phyloP scores from a whole-genome alignment of 2,888 invertebrate species.

The Clusia tigrina region DNA sequence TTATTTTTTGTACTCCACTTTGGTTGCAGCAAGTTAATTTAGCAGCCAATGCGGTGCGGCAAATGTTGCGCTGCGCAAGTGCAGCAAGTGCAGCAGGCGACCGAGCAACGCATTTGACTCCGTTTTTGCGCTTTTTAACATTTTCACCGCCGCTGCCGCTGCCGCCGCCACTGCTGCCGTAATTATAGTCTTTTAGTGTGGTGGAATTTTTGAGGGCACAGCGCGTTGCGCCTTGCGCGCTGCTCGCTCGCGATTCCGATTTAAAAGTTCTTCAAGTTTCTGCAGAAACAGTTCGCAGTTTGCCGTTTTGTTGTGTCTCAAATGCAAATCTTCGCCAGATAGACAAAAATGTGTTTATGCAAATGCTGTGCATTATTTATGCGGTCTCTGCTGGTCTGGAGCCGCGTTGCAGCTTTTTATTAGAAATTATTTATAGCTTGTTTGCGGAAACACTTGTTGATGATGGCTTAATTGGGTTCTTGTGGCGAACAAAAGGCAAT shows the following conservation, averaged over 20 bases:
- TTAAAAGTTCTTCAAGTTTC: too few relatives aligned
- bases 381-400: neutral
- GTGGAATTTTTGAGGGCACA: neutral
- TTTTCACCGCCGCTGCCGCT: neutral
- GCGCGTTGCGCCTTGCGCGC: neutral
- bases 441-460: conserved; percentile 6
- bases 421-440: conserved; percentile 7
- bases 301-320: neutral
- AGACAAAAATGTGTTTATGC: conserved; percentile 5
- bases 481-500: too few relatives aligned
- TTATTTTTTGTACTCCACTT: too few relatives aligned
- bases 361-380: conserved; percentile 1
- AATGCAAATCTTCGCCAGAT: neutral
- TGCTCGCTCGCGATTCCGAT: too few relatives aligned
- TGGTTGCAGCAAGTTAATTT: conserved; percentile 2
- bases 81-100: neutral
- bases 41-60: too few relatives aligned
- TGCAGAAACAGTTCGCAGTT: too few relatives aligned
- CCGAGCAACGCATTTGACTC: neutral
- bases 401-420: neutral
- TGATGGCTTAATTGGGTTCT: conserved; percentile 5
- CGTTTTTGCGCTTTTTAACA: neutral
- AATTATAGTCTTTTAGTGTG: neutral
- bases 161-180: neutral
- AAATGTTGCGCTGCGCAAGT: neutral